Base-by-base conservation (phyloP, 2,113 vertebrate species). In the Peromyscus californicus region DNA sequence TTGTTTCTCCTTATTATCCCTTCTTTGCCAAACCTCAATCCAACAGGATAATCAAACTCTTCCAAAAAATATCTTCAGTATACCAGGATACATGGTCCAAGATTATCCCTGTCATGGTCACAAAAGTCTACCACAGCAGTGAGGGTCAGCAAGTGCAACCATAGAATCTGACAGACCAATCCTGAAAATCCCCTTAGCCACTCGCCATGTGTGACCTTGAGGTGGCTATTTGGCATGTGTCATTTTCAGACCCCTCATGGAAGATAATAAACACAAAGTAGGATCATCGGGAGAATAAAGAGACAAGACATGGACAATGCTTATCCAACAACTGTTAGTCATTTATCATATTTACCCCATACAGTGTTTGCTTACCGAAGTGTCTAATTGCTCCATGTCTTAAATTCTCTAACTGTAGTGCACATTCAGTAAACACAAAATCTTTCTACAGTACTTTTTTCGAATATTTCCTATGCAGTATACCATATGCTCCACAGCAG, bases 381-480 rank as follows among this genome's bases (percentile, higher is more conserved):
- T 69, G 42, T 61, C n/a, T 42, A 89, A 74, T 86, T 89, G 75
- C 26, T 80, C 39, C 2, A 22, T 21, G 16, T 6, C 45, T 78
- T 82, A 61, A 82, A 82, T 89, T 94, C 33, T 91, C n/a, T 88
- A 90, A 82, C 36, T 63, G 67, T 29, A 74, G 63, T 75, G 24
- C 19, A 70, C 69, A 4, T 70, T 87, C 24, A 83, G 2, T 65
- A 78, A 70, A 48, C 31, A n/a, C 39, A 80, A 94, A 90, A 61
- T 89, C 54, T 91, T 80, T 79, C 24, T 19, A n/a, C 6, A 51
- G 26, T 22, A 70, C 36, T 54, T 70, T 29, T 76, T 95, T 57
- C 36, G 24, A 95, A 36, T 93, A 21, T 70, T 86, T 78, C 51
- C 42, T 65, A 63, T 42, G 59, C 36, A 33, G 1, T 31, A 83